A percentile compares a stretch with the other conserved stretches of the same genome.
phyloP scores from a whole-genome alignment of 2,113 vertebrate genomes.

The Ia io region DNA sequence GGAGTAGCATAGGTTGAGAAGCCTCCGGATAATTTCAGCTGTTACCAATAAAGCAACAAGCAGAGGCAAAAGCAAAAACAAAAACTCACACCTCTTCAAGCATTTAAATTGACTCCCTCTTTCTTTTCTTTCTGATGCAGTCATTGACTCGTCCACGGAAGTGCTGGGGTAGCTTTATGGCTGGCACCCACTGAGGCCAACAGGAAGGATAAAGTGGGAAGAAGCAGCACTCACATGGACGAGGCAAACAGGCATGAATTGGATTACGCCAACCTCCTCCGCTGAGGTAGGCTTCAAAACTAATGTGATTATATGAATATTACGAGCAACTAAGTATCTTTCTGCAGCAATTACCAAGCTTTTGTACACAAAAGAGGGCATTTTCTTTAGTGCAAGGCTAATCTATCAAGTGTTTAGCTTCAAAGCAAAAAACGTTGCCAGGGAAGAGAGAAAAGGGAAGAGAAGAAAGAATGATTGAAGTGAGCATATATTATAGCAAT shows the following conservation, averaged over 20 bases:
- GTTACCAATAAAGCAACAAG: not conserved
- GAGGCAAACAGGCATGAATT: constrained; percentile 80
- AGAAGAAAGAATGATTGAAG: constrained; percentile 59
- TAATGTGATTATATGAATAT: constrained; percentile 97
- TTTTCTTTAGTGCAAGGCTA: constrained; percentile 89
- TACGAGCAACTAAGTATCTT: constrained; percentile 92
- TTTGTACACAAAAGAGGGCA: constrained; percentile 89
- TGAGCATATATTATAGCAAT: constrained; percentile 71
- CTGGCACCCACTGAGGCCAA: constrained; percentile 40
- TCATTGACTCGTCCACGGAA: constrained; percentile 49
- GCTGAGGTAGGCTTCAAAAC: constrained; percentile 85
- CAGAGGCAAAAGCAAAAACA: not conserved
- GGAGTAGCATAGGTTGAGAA: not conserved
- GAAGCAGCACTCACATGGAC: not conserved
- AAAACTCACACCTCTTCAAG: not conserved
- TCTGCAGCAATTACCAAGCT: constrained; percentile 95
- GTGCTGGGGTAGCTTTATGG: constrained; percentile 21
- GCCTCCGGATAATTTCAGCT: not conserved
- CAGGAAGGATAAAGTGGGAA: constrained; percentile 53
- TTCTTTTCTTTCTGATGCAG: not conserved
- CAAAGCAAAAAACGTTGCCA: constrained; percentile 78
- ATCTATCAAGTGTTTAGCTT: constrained; percentile 92
- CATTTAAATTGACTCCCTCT: not conserved
- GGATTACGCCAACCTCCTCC: constrained; percentile 83
- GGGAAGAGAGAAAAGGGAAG: not conserved